Base-by-base conservation (phyloP, 2,888 invertebrate species). In the Laspeyria flexula region DNA sequence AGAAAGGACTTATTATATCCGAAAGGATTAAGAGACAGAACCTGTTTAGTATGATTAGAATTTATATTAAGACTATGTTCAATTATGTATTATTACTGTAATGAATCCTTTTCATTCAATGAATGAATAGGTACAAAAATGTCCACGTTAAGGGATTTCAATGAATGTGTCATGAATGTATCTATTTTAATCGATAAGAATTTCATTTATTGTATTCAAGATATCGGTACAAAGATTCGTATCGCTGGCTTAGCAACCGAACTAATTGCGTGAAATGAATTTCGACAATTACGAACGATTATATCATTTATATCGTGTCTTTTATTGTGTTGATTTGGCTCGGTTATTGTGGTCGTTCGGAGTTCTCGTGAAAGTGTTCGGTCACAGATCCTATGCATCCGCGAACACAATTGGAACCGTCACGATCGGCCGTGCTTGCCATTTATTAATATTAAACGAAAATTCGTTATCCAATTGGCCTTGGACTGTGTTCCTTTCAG, bases 391-490 rank as follows among this genome's bases (percentile, higher is more conserved):
- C 66, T 76, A 77, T 81, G 83, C 83, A 85, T 87, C 85, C 84
- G 85, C 80, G 74, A 83, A 77, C 75, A 81, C 78, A 75, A 79
- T 77, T 78, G 78, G 73, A 81, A 83, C 83, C 81, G 85, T 85
- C 87, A 89, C 88, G 86, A 88, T 83, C 82, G 77, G 74, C 85
- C 83, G 78, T 84, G 84, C 80, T 81, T 83, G 84, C 83, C 82
- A 85, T 86, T 88, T 88, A 89, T 88, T 88, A 88, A 89, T 88
- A 89, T 86, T 86, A 86, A 89, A 89, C 85, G 86, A 90, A 92
- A 91, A 90, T 91, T 89, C 89, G 90, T 90, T 90, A 90, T 90
- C 84, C 88, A 86, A 81, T 77, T 86, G 85, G 89, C 92, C 91
- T 91, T 89, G 90, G 84, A 75, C 78, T 67, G 64, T 73, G 88